phyloP scores from a whole-genome alignment of 1,140 invertebrate genomes.

The Stenopsyche tienmushanensis region DNA sequence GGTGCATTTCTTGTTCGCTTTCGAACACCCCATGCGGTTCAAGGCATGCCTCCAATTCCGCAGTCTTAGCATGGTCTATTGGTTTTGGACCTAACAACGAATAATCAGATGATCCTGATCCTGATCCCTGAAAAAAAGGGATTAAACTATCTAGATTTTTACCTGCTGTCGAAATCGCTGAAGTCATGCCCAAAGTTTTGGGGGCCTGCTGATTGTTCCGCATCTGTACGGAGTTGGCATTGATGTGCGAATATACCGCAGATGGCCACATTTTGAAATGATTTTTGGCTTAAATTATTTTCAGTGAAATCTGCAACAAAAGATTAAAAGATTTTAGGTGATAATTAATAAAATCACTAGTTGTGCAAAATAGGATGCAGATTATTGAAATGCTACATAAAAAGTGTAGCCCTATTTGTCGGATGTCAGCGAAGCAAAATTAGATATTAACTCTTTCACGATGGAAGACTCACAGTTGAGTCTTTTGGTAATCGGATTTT shows the following conservation, averaged over 20 bases:
- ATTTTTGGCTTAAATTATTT: not conserved
- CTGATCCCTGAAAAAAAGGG: not conserved
- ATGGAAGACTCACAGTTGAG: no score
- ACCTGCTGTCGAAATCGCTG: conserved; percentile 84
- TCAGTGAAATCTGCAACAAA: not conserved
- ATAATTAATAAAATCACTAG: not conserved
- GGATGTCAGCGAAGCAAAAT: no score
- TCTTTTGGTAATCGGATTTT: no score
- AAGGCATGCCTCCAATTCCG: conserved; percentile 79
- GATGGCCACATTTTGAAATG: conserved; percentile 51
- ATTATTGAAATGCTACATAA: not conserved
- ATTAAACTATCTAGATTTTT: conserved; percentile 27
- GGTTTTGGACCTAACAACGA: conserved; percentile 68
- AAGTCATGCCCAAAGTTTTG: conserved; percentile 83
- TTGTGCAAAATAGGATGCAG: not conserved
- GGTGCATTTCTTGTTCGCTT: conserved; percentile 85
- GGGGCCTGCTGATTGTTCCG: conserved; percentile 34
- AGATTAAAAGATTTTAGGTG: not conserved
- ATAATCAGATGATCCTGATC: no score
- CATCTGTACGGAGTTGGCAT: conserved; percentile 52
- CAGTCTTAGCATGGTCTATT: conserved; percentile 78
- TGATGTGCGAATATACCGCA: conserved; percentile 52
- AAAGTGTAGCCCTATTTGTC: no score
- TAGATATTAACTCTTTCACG: no score
- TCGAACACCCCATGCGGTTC: conserved; percentile 91